Evolutionary conservation across 2,888 invertebrate genomes (phyloP).

Genomic region (Hedychridium roseum): DNA sequence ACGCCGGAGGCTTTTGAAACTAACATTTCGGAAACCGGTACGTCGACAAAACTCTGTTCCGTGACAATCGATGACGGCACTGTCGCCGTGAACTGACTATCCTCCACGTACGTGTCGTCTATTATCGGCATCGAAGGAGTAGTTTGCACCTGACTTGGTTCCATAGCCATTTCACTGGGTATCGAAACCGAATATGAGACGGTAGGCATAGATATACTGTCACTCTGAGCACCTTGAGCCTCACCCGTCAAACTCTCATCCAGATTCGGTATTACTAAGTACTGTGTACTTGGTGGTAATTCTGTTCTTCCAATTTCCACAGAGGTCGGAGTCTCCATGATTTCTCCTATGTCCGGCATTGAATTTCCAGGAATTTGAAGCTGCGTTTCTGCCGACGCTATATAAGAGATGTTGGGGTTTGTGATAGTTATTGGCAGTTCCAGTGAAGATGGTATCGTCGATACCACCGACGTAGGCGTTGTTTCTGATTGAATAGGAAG

Average conservation of each 20-base stretch:
- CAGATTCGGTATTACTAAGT: constrained; percentile 47
- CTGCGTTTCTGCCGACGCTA: constrained; percentile 40
- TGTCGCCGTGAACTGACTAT: constrained; percentile 35
- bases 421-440: constrained; percentile 81
- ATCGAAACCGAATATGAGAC: constrained; percentile 55
- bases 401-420: constrained; percentile 72
- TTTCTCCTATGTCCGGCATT: constrained; percentile 56
- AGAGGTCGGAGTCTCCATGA: constrained; percentile 38
- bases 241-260: constrained; percentile 41
- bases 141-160: constrained; percentile 46
- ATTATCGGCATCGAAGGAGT: constrained; percentile 61
- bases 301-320: constrained; percentile 30
- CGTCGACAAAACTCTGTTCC: constrained; percentile 41
- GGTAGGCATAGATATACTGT: constrained; percentile 32
- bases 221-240: constrained; percentile 29
- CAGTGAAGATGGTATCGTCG: constrained; percentile 73
- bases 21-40: constrained; percentile 47
- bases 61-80: constrained; percentile 27
- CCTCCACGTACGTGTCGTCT: constrained; percentile 53
- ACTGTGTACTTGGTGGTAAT: constrained; percentile 45
- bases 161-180: constrained; percentile 45
- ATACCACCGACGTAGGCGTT: constrained; percentile 58
- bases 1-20: constrained; percentile 36
- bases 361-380: constrained; percentile 51
- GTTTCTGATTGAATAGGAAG: constrained; percentile 60